Conservation (phyloP, 2,888 invertebrate genomes). For the Muscina levida region DNA sequence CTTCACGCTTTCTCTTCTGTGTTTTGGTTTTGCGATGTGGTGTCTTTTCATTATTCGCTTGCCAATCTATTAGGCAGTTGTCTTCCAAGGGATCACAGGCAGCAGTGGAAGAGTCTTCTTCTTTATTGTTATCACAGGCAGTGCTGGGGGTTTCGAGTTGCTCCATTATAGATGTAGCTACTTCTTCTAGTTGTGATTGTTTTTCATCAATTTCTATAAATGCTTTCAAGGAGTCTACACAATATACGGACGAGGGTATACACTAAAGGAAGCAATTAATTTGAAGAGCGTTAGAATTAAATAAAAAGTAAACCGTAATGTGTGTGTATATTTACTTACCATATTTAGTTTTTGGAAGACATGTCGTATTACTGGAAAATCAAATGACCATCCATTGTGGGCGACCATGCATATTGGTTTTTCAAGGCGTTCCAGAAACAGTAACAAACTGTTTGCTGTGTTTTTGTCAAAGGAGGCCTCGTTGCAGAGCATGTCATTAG, state of each 20-base stretch:
- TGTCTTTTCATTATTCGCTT: background rate
- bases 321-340: conserved; percentile 69
- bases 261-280: conserved; percentile 68
- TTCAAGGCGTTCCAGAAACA: conserved; percentile 83
- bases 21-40: background rate
- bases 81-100: background rate
- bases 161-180: background rate
- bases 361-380: conserved; percentile 87
- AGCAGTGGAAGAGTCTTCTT: no score
- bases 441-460: conserved; percentile 82
- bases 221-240: conserved; percentile 85
- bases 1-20: background rate
- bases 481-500: conserved; percentile 84
- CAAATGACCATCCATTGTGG: conserved; percentile 89
- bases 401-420: conserved; percentile 89
- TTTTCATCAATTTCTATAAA: conserved; percentile 82
- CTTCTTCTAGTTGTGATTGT: conserved; percentile 28
- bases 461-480: conserved; percentile 83
- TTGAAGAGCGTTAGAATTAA: background rate
- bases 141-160: background rate
- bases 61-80: background rate
- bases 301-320: no score
- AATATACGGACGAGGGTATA: conserved; percentile 82
- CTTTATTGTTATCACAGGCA: background rate
- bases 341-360: conserved; percentile 82